phyloP scores from a whole-genome alignment of 2,888 invertebrate genomes.

The Polydrusus tereticollis region DNA sequence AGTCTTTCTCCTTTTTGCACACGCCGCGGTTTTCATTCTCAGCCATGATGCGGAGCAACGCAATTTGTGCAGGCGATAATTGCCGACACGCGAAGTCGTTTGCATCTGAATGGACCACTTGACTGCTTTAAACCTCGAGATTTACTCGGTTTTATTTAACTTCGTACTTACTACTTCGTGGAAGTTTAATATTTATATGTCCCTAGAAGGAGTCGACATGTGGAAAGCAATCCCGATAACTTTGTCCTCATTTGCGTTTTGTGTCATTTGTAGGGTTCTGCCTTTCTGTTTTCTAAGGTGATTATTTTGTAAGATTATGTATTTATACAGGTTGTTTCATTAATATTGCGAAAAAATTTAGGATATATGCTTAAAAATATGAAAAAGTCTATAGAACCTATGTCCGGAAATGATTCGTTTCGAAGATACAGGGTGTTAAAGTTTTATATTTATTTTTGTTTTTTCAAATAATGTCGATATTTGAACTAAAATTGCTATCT shows the following conservation, averaged over 20 bases:
- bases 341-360: no score
- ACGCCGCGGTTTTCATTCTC: background rate
- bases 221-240: slow-evolving; percentile 45
- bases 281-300: no score
- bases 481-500: no score
- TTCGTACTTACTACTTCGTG: no score
- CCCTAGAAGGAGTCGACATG: slow-evolving; percentile 45
- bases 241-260: slow-evolving; percentile 32
- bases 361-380: no score
- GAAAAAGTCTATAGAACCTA: no score
- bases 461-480: no score
- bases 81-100: slow-evolving; percentile 58
- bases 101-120: slow-evolving; percentile 57
- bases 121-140: slow-evolving; percentile 43
- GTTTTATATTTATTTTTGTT: no score
- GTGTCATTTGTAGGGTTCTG: background rate
- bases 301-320: no score
- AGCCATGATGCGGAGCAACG: slow-evolving; percentile 30
- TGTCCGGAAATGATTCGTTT: no score
- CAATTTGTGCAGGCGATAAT: slow-evolving; percentile 56
- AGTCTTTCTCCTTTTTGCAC: background rate
- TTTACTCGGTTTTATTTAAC: slow-evolving; percentile 49
- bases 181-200: slow-evolving; percentile 37
- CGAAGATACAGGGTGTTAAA: no score
- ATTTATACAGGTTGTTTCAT: no score